Percentiles rank a stretch among this genome's conserved stretches.
Conservation (phyloP, 2,797 vertebrate species). For the Sebastiscus tertius region DNA sequence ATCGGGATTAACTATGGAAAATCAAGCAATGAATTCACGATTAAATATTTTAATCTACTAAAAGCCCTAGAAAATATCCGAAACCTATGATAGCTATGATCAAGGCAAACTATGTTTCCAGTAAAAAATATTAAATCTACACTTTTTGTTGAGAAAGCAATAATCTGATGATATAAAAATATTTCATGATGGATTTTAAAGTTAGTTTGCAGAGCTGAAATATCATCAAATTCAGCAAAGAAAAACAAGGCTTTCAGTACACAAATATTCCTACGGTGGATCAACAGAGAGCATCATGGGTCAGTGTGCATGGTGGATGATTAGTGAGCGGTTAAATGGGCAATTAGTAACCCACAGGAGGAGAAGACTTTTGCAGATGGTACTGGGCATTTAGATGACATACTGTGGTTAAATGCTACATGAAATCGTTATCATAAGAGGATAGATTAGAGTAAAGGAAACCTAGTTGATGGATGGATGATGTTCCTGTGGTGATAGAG, state of each 20-base stretch:
- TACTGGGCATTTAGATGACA: slow-evolving; percentile 50
- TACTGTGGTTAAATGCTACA: not conserved
- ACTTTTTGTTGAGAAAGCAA: not conserved
- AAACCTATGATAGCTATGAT: not conserved
- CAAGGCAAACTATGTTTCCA: not conserved
- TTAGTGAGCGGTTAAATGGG: slow-evolving; percentile 33
- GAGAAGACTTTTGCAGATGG: slow-evolving; percentile 65
- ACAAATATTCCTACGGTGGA: not conserved
- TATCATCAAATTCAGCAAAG: not conserved
- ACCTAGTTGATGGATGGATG: not conserved
- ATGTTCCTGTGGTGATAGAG: not conserved
- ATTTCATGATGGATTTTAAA: not conserved
- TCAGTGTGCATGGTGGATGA: slow-evolving; percentile 24
- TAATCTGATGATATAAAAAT: not conserved
- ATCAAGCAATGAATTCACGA: too few relatives aligned
- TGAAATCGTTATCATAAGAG: not conserved
- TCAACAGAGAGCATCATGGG: slow-evolving; percentile 23
- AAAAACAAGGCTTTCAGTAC: not conserved
- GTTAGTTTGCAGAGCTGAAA: not conserved
- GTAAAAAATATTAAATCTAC: not conserved
- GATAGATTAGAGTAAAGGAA: not conserved
- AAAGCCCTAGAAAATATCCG: not conserved
- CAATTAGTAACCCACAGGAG: slow-evolving; percentile 46
- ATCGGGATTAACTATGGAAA: too few relatives aligned
- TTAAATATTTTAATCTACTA: too few relatives aligned